Base-by-base conservation (phyloP, 2,113 vertebrate genomes). In the Semnornis frantzii region DNA sequence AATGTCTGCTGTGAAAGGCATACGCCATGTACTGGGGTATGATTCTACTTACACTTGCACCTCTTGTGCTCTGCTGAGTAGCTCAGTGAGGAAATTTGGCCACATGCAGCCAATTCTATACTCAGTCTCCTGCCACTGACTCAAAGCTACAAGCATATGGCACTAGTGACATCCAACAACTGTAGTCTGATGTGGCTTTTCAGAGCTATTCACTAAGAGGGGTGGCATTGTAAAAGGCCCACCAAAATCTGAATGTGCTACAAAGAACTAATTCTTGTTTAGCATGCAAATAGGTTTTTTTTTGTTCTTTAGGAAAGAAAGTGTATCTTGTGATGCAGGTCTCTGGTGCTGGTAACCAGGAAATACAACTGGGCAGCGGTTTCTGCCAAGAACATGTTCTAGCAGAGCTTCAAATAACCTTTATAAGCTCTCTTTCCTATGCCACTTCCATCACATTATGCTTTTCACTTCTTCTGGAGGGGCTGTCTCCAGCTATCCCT, bases 121-220 rank as follows among this genome's bases (percentile, higher is more conserved):
- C 5, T 21, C 9, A 4, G 28, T 16, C 24, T 64, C 8, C 9
- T 78, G 70, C 74, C 16, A 30, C 11, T 1, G 2, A 0, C n/a
- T 70, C n/a, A 57, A n/a, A 73, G 31, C 7, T 2, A 20, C 5
- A 23, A 70, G 18, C 0, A 3, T 6, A 11, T 3, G 27, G 33
- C 75, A 44, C 28, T 1, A 44, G 3, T 4, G 42, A 54, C 30
- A 63, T 30, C 8, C 48, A 31, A 34, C 33, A 31, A 1, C 69
- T 34, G 14, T 3, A 10, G 73, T 9, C 42, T 31, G 57, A 28
- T 0, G 1, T 2, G 24, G 19, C 1, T 77, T 72, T 59, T 31
- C 30, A 52, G 62, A 44, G 33, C 5, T 37, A 3, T 46, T 81
- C 0, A 1, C 57, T 68, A 44, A 55, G 23, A 59, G 7, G 8